Evolutionary conservation across 2,797 vertebrate species (phyloP).

Genomic region (Rhinella marina): DNA sequence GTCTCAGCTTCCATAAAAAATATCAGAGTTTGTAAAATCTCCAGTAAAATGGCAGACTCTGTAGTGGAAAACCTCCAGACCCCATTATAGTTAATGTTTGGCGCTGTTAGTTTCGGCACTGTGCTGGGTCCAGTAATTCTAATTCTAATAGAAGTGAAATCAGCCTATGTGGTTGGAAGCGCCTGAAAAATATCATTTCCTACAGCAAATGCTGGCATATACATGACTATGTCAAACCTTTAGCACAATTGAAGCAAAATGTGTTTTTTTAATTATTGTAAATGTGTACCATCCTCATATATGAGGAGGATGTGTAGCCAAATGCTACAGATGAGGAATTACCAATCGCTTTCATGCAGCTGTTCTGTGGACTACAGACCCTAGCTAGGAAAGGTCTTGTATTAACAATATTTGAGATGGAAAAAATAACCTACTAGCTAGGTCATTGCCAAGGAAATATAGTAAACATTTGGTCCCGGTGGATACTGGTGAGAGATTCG

Average conservation of each 20-base stretch:
- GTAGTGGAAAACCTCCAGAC: too few species aligned
- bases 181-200: not conserved
- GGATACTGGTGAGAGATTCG: slow-evolving; percentile 43
- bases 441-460: slow-evolving; percentile 53
- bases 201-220: not conserved
- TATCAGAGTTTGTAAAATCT: too few species aligned
- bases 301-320: slow-evolving; percentile 9
- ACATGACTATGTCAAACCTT: not conserved
- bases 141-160: too few species aligned
- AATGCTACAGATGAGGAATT: slow-evolving; percentile 38
- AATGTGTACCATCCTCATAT: slow-evolving; percentile 23
- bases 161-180: too few species aligned
- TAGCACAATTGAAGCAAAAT: not conserved
- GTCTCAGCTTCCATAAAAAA: too few species aligned
- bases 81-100: too few species aligned
- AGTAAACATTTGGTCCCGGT: slow-evolving; percentile 52
- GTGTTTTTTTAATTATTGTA: slow-evolving; percentile 27
- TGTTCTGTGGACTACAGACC: slow-evolving; percentile 49
- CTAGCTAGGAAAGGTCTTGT: slow-evolving; percentile 38
- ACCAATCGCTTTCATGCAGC: slow-evolving; percentile 33
- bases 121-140: too few species aligned
- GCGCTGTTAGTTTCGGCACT: too few species aligned
- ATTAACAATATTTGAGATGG: slow-evolving; percentile 55
- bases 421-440: slow-evolving; percentile 48
- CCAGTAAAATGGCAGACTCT: too few species aligned